These are phyloP conservation scores for Minunthozetes semirufus DNA, from an alignment of 2,888 invertebrate species.

Conservation along the genomic window DNA sequence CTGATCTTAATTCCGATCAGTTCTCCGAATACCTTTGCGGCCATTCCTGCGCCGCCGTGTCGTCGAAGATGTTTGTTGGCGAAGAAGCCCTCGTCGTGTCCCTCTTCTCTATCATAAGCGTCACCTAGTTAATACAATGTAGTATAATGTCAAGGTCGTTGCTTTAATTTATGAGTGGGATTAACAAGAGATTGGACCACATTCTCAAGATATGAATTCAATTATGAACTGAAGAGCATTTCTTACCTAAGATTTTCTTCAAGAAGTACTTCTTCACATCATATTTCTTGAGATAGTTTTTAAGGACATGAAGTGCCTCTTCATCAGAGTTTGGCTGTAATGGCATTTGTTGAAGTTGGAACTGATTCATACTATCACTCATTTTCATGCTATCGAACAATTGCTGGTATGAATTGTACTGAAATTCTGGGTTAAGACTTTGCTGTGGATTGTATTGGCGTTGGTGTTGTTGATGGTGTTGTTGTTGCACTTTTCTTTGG, in stretches of 20 bases:
- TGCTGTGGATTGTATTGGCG: not conserved
- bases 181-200: not conserved
- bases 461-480: too few species aligned
- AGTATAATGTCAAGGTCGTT: not conserved
- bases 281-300: slow-evolving; percentile 28
- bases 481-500: not conserved
- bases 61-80: slow-evolving; percentile 31
- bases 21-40: slow-evolving; percentile 34
- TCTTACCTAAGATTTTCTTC: slow-evolving; percentile 33
- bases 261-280: slow-evolving; percentile 32
- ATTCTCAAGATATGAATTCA: too few species aligned
- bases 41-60: slow-evolving; percentile 34
- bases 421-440: not conserved
- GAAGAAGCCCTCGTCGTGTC: slow-evolving; percentile 32
- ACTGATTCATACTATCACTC: not conserved
- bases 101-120: slow-evolving; percentile 29
- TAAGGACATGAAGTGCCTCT: slow-evolving; percentile 2
- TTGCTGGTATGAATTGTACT: not conserved
- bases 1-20: slow-evolving; percentile 35
- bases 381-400: not conserved
- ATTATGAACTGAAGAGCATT: too few species aligned
- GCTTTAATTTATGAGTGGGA: too few species aligned
- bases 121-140: not conserved
- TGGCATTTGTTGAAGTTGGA: not conserved
- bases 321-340: not conserved